Conservation (phyloP, 2,113 vertebrate genomes). For the Zootoca vivipara region DNA sequence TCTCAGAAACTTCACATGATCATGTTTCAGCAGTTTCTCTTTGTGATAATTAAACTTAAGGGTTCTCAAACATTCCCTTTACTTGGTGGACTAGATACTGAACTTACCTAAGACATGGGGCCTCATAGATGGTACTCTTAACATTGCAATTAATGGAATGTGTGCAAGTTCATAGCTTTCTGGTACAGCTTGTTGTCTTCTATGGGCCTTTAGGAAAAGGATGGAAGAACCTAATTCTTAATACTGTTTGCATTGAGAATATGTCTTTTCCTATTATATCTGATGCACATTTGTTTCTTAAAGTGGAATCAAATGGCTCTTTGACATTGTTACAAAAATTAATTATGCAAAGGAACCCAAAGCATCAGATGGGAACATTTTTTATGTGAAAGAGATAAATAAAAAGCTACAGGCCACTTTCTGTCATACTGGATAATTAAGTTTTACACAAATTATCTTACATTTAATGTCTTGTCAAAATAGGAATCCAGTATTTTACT, state of each 20-base stretch:
- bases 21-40: not conserved
- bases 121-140: not conserved
- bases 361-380: not conserved
- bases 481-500: not conserved
- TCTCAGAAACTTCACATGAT: not conserved
- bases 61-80: not conserved
- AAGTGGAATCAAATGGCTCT: not conserved
- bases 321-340: not conserved
- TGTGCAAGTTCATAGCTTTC: not conserved
- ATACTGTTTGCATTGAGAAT: not conserved
- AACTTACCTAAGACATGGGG: not conserved
- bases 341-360: not conserved
- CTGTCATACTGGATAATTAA: conserved; percentile 13
- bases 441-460: not conserved
- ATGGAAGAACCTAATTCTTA: not conserved
- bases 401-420: not conserved
- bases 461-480: not conserved
- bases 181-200: not conserved
- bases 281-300: not conserved
- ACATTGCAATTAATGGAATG: not conserved
- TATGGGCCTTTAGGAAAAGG: not conserved
- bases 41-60: not conserved
- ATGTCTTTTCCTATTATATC: not conserved
- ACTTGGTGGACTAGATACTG: not conserved
- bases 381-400: not conserved